phyloP scores from a whole-genome alignment of 2,888 invertebrate genomes.

The Meiosimyza decipiens region DNA sequence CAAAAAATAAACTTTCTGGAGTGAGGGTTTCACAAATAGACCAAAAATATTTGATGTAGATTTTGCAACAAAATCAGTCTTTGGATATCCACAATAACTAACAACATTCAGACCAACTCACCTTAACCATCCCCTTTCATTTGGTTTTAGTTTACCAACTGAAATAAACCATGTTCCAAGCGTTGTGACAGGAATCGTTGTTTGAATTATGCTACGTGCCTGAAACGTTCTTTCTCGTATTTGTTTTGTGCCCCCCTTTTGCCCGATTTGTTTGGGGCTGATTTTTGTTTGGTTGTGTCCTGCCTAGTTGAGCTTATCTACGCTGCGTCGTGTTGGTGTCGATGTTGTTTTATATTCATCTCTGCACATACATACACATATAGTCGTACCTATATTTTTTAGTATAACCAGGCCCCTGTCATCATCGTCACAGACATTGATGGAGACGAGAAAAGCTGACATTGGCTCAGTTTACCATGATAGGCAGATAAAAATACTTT shows the following conservation, averaged over 20 bases:
- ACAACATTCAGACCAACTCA: background rate
- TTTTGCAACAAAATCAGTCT: slow-evolving; percentile 31
- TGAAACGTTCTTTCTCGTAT: slow-evolving; percentile 54
- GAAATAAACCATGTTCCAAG: slow-evolving; percentile 23
- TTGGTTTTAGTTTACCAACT: background rate
- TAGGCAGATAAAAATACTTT: slow-evolving; percentile 40
- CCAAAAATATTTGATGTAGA: slow-evolving; percentile 43
- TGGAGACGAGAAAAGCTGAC: slow-evolving; percentile 40
- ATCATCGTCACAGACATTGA: slow-evolving; percentile 41
- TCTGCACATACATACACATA: slow-evolving; percentile 19
- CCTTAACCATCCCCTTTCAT: background rate
- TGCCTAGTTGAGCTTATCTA: background rate
- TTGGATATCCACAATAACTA: background rate
- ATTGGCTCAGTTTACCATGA: slow-evolving; percentile 44
- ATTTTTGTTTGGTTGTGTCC: background rate
- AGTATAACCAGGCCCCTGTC: slow-evolving; percentile 38
- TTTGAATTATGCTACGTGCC: slow-evolving; percentile 54
- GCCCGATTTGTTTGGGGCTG: no score
- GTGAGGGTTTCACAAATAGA: slow-evolving; percentile 48
- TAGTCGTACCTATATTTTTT: slow-evolving; percentile 19
- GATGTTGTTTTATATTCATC: slow-evolving; percentile 35
- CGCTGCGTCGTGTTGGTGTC: slow-evolving; percentile 21
- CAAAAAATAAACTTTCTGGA: slow-evolving; percentile 35
- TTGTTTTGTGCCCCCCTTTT: slow-evolving; percentile 45
- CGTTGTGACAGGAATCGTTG: slow-evolving; percentile 44